Evolutionary conservation across 2,113 vertebrate species (phyloP), one percentile per base, ranked within the genome.

Genomic region (Cricetomys ansorgei): DNA sequence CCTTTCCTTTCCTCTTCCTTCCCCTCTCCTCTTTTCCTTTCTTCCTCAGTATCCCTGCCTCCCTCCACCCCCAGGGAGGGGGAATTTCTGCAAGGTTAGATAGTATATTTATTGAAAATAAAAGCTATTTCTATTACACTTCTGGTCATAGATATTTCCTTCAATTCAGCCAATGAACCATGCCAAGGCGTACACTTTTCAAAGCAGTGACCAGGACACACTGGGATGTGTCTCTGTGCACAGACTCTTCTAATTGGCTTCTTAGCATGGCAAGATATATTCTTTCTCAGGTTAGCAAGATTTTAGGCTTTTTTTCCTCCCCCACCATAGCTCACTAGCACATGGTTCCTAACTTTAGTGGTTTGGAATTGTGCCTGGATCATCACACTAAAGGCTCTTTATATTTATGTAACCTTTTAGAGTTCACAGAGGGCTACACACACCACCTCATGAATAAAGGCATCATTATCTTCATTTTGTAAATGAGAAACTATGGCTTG

Each of bases 311-410:
- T n/a, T n/a, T n/a, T n/a, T n/a, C n/a, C 27, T n/a, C 4, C 23
- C 48, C 12, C 73, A 23, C n/a, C 10, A 8, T 53, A 19, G 55
- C 37, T 84, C 37, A 73, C 7, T 25, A 87, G 59, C 1, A 29
- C 3, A 5, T 45, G 9, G 5, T 29, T 91, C 4, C 34, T 15
- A 45, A 92, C 4, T 7, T 8, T 6, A 53, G 17, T 55, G 43
- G 76, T 84, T 96, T 79, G 81, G 62, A 92, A 94, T 91, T 64
- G 11, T 91, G 59, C 77, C 76, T 91, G 19, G 62, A 79, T 83
- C 76, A 87, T 89, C 43, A 81, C 7, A 37, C 9, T 50, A 79
- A 84, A 89, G 72, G 77, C 88, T n/a, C 62, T 23, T 85, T 75
- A 21, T 73, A n/a, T 91, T 90, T 93, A 75, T 21, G 25, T 80